Percentiles rank a stretch among this genome's conserved stretches.
These are phyloP conservation scores for Cardinalis cardinalis DNA, from an alignment of 2,113 vertebrate species.

Conservation along the genomic window DNA sequence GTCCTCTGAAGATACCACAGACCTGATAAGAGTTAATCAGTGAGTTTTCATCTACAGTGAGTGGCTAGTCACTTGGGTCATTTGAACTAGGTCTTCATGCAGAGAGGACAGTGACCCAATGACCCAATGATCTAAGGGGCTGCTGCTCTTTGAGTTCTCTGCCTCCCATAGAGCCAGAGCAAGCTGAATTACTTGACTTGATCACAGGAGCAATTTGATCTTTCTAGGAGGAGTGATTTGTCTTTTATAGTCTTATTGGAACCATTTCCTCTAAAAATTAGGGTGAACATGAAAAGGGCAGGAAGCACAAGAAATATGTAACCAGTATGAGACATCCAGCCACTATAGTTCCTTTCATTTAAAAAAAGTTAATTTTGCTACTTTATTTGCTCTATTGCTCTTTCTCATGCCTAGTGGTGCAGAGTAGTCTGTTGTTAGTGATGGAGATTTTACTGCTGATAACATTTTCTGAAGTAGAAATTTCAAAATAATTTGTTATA, in stretches of 20 bases:
- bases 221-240: background rate
- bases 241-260: background rate
- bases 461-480: background rate
- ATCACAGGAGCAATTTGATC: background rate
- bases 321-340: background rate
- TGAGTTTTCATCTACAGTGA: background rate
- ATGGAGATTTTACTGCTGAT: background rate
- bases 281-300: background rate
- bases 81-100: background rate
- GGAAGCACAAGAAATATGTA: background rate
- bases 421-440: background rate
- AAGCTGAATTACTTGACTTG: background rate
- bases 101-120: background rate
- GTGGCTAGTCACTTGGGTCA: background rate
- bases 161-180: background rate
- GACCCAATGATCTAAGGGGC: background rate
- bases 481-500: background rate
- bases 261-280: background rate
- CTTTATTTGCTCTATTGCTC: background rate
- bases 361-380: background rate
- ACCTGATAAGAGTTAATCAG: background rate
- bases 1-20: background rate
- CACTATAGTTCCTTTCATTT: background rate
- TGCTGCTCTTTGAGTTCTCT: background rate
- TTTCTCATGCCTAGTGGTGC: background rate